phyloP scores from a whole-genome alignment of 2,888 invertebrate genomes.

The Diadromus collaris region DNA sequence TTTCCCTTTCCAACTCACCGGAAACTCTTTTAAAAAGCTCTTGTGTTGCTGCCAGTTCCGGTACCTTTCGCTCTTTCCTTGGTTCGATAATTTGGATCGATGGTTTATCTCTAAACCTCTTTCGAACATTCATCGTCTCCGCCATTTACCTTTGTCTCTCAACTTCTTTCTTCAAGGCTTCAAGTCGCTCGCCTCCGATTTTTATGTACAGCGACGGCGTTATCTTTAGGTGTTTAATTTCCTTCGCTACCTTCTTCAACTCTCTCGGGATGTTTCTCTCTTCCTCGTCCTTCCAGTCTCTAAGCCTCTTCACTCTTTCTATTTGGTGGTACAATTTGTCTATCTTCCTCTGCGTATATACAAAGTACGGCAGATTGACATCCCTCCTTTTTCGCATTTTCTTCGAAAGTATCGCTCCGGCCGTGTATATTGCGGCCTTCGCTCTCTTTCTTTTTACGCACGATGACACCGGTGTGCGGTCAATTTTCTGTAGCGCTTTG shows the following conservation, averaged over 20 bases:
- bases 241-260: not conserved
- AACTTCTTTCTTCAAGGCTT: not conserved
- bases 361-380: not conserved
- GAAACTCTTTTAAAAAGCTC: not conserved
- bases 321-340: not conserved
- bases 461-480: not conserved
- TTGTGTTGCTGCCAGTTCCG: not conserved
- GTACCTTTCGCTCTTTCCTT: not conserved
- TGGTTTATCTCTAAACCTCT: too few relatives aligned
- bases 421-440: not conserved
- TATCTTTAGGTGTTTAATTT: not conserved
- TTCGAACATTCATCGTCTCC: too few relatives aligned
- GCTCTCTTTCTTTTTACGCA: not conserved
- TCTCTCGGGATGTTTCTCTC: not conserved
- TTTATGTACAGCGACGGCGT: not conserved
- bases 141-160: too few relatives aligned
- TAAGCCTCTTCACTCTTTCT: not conserved
- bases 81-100: too few relatives aligned
- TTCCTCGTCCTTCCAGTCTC: not conserved
- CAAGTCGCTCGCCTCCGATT: not conserved
- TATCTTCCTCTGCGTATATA: not conserved
- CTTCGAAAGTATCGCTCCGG: not conserved
- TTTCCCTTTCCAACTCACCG: not conserved
- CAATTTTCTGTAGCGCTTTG: not conserved
- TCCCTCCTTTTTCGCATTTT: not conserved